These are phyloP conservation scores for Heterodera schachtii DNA, from an alignment of 1,140 invertebrate species.

Conservation along the genomic window DNA sequence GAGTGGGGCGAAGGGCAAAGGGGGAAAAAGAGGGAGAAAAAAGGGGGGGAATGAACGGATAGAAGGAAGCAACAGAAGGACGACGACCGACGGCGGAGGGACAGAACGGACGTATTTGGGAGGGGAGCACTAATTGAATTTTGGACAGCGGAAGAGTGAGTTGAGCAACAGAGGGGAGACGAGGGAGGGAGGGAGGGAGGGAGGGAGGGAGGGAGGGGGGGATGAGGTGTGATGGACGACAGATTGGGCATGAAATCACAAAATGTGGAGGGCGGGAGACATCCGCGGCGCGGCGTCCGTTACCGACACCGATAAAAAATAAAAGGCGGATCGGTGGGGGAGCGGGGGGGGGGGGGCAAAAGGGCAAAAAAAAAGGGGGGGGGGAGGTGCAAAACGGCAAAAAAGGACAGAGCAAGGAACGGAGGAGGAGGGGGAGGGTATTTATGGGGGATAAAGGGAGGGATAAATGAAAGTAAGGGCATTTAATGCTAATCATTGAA, in stretches of 20 bases:
- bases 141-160: neutral
- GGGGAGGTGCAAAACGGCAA: too few relatives aligned
- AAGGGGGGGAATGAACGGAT: neutral
- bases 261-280: neutral
- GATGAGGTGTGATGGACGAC: neutral
- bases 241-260: neutral
- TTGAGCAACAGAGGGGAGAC: neutral
- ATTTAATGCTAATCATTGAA: too few relatives aligned
- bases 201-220: too few relatives aligned
- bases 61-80: neutral
- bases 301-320: neutral
- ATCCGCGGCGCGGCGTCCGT: neutral
- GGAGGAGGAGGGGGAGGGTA: too few relatives aligned
- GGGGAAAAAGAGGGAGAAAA: too few relatives aligned
- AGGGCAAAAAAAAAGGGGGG: too few relatives aligned
- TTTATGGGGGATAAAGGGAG: too few relatives aligned
- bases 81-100: neutral
- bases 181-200: neutral
- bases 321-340: too few relatives aligned
- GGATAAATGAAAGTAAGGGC: too few relatives aligned
- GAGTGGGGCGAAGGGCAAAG: neutral
- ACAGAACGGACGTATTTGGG: neutral
- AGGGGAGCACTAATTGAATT: neutral
- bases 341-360: too few relatives aligned
- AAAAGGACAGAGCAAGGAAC: too few relatives aligned